These are phyloP conservation scores for Ammodramus savannarum DNA, from an alignment of 2,113 vertebrate species.

Conservation along the genomic window DNA sequence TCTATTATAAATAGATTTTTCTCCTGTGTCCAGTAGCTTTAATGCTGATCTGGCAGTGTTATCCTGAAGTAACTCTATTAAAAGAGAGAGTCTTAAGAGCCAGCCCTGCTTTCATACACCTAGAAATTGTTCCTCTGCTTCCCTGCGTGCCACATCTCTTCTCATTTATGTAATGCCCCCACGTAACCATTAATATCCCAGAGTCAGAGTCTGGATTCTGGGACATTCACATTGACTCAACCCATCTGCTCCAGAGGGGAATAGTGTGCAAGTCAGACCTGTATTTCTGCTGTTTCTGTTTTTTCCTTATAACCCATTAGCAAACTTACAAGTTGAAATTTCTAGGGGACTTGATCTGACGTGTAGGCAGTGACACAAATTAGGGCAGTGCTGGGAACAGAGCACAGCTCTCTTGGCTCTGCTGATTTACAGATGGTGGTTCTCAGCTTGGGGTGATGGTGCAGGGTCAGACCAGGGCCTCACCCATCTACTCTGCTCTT, in stretches of 20 bases:
- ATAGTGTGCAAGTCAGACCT: neutral
- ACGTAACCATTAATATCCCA: neutral
- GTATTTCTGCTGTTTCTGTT: neutral
- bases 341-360: neutral
- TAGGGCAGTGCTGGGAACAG: fast-evolving
- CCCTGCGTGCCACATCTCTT: neutral
- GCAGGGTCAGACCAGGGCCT: neutral
- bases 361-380: too few species aligned
- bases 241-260: neutral
- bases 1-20: neutral
- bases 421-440: neutral
- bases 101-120: neutral
- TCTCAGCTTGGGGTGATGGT: fast-evolving
- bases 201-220: neutral
- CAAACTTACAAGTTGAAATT: neutral
- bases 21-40: neutral
- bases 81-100: neutral
- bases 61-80: neutral
- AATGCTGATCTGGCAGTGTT: neutral
- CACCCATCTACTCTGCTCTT: neutral
- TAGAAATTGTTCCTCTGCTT: neutral
- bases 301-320: neutral
- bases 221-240: neutral
- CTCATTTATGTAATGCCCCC: neutral
- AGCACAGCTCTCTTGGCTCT: neutral